These are phyloP conservation scores for Brachionus asplanchnoidis DNA, from an alignment of 1,140 invertebrate genomes.

Conservation along the genomic window DNA sequence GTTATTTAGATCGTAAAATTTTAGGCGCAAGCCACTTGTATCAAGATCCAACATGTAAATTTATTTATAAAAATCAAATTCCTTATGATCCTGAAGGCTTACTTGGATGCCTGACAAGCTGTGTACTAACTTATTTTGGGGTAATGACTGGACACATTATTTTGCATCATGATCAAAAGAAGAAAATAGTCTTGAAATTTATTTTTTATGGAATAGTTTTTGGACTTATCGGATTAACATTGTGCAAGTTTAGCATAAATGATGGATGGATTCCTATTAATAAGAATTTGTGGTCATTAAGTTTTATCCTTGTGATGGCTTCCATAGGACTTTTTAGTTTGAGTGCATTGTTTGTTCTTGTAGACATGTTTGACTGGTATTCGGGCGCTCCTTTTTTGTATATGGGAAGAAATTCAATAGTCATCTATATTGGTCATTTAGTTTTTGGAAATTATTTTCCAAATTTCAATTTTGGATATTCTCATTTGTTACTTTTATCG, in stretches of 20 bases:
- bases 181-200: conserved; percentile 65
- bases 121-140: conserved; percentile 67
- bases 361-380: conserved; percentile 74
- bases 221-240: conserved; percentile 63
- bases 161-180: conserved; percentile 62
- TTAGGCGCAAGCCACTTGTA: conserved; percentile 72
- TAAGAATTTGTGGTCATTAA: conserved; percentile 74
- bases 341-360: conserved; percentile 68
- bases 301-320: conserved; percentile 71
- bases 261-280: conserved; percentile 76
- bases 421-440: conserved; percentile 77
- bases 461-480: conserved; percentile 64
- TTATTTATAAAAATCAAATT: conserved; percentile 43
- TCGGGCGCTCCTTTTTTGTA: conserved; percentile 73
- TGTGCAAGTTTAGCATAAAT: conserved; percentile 8
- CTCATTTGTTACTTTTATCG: conserved; percentile 66
- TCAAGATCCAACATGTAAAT: conserved; percentile 64
- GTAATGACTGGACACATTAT: conserved; percentile 61
- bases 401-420: conserved; percentile 76
- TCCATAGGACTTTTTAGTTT: conserved; percentile 68
- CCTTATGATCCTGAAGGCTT: conserved; percentile 65
- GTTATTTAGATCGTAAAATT: conserved; percentile 71
- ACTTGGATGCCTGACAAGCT: conserved; percentile 62
- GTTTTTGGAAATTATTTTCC: conserved; percentile 72
- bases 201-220: conserved; percentile 55